Base-by-base conservation (phyloP, 1,140 invertebrate species). In the Cryptotermes secundus region DNA sequence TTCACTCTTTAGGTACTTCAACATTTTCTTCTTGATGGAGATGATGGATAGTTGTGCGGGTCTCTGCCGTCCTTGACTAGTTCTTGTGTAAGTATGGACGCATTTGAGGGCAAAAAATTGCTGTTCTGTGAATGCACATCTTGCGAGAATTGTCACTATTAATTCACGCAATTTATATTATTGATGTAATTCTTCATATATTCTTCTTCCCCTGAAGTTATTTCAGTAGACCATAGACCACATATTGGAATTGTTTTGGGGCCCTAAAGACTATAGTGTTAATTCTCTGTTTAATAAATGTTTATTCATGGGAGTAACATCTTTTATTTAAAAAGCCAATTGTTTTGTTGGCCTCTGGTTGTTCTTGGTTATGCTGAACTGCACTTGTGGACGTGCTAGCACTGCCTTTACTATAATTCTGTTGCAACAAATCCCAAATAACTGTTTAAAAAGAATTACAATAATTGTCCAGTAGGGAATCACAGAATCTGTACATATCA, bases 101-200 rank as follows among this genome's bases (percentile, higher is more conserved):
- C 59, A 72, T 72, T 72, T 72, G 59, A 31, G 59, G 59, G 59
- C 59, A 72, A n/a, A 72, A 72, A 72, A 72, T 72, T 72, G 59
- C 59, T 72, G 59, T 72, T 72, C 59, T 72, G 6, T 72, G 59
- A n/a, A 72, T 31, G n/a, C 59, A 72, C 59, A 9, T 72, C 59
- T 72, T 26, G 59, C 59, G 59, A 72, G 59, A 72, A 72, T 31
- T 72, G 59, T 72, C 59, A 72, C 26, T 72, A 16, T 72, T 31
- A n/a, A 72, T 31, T 72, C 59, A n/a, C 59, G 31, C 59, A 72
- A 72, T 72, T 31, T 72, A n/a, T 59, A n/a, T 26, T 72, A 12
- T 72, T 72, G 59, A 14, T 72, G 59, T 72, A 72, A 16, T 72
- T 72, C n/a, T n/a, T 72, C 59, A n/a, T 10, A 9, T 16, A 31